Base-by-base conservation (phyloP, 2,113 vertebrate genomes). In the Dromaius novaehollandiae region DNA sequence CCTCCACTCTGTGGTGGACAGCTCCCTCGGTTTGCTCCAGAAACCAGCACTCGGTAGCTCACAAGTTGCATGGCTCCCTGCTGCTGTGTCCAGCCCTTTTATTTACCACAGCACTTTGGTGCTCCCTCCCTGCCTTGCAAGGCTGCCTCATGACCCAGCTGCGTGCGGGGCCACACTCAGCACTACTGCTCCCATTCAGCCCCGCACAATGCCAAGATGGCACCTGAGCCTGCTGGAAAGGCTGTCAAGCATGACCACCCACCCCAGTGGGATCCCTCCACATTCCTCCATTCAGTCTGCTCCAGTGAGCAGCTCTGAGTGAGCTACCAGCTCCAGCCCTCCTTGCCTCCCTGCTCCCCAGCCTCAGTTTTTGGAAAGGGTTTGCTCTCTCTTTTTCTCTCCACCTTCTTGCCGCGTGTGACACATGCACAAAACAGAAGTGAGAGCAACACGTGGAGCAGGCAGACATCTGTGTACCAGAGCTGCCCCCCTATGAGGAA, bases 161-260 rank as follows among this genome's bases (percentile, higher is more conserved):
- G 68, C 0, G 0, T 18, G 55, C 0, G 0, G 68, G 34, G 55
- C 25, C 3, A 2, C 19, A 9, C 36, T n/a, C 22, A 15, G 53
- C 44, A 15, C 17, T 12, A 2, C 63, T 22, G 61, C 66, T 76
- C 51, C 46, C 6, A 50, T 40, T 38, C 2, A 8, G 82, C 50
- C 42, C 58, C 48, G 66, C 32, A 2, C 0, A 0, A 46, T 34
- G 50, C 77, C 0, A 7, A 53, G 56, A 1, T 36, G 28, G 74
- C 75, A 66, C 55, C 91, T 82, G 92, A 80, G 89, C 61, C 83
- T 65, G 65, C 73, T 61, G 66, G 46, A 65, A 32, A 40, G 26
- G 21, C 68, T 80, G 73, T 53, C 10, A 13, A 13, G 56, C 56
- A 42, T 2, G 13, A 28, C 51, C 2, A 0, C 51, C 80, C 2